Base-by-base conservation (phyloP, 2,113 vertebrate species). In the Bettongia penicillata region DNA sequence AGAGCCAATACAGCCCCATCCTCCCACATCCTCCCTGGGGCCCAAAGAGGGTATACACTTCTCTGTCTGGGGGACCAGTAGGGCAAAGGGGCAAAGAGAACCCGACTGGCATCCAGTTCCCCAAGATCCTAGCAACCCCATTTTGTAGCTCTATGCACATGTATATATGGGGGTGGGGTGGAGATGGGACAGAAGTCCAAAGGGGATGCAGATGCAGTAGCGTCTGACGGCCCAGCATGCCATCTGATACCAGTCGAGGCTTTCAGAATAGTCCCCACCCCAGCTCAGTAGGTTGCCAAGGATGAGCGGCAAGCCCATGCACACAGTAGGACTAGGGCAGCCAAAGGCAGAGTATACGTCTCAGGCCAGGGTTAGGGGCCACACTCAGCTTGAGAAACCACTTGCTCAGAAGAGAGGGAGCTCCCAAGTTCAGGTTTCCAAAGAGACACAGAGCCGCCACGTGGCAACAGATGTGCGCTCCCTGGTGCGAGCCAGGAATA, bases 401-500 rank as follows among this genome's bases (percentile, higher is more conserved):
- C 8, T 50, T 19, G 53, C 26, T 90, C n/a, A 92, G 51, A 94
- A 90, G 16, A 25, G n/a, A 90, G 94, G 48, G 93, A 92, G 57
- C 50, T 90, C 91, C 61, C 50, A 92, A 90, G 94, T 93, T 84
- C 57, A 24, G 68, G 68, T 90, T 90, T 90, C 93, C n/a, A 52
- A 3, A 0, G 84, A 94, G 93, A 91, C 24, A 26, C 1, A 1
- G 31, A 93, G 8, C 7, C 53, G 96, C 96, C 55, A 96, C 95
- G 90, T 97, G 97, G 97, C 97, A 49, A 92, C 92, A 52, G 94
- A 93, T 53, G 51, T 43, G 91, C 89, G 90, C 94, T 92, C 91
- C 89, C 1, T 10, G 94, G 89, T 93, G 93, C 28, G 61, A 22
- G 89, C 53, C 95, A 93, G 14, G 92, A 93, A 93, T 26, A 55